A percentile compares a stretch with the other conserved stretches of the same genome.
phyloP scores from a whole-genome alignment of 2,113 vertebrate species.

The Triplophysa dalaica region DNA sequence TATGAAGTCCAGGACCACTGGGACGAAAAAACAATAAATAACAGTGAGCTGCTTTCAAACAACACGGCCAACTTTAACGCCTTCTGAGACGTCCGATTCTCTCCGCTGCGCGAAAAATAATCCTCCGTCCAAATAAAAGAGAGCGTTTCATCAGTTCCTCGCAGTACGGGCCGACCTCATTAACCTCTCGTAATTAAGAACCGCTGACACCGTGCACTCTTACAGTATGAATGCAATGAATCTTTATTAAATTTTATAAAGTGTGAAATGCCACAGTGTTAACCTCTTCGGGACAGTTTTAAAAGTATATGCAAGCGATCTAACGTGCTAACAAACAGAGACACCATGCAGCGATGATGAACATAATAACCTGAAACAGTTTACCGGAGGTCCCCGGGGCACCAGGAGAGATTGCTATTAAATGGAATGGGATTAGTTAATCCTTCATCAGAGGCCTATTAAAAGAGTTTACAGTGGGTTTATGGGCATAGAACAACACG shows the following conservation, averaged over 20 bases:
- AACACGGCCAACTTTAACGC: background rate
- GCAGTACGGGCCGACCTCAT: constrained; percentile 11
- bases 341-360: constrained; percentile 6
- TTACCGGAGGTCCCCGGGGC: constrained; percentile 36
- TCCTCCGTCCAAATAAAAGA: constrained; percentile 31
- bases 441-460: constrained; percentile 46
- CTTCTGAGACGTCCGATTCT: background rate
- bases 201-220: constrained; percentile 30
- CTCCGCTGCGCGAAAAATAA: constrained; percentile 5
- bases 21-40: background rate
- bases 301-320: background rate
- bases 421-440: constrained; percentile 55
- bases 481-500: constrained; percentile 35
- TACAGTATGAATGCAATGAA: background rate
- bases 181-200: constrained; percentile 32
- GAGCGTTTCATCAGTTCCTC: constrained; percentile 33
- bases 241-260: constrained; percentile 38
- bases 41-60: background rate
- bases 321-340: background rate
- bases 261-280: constrained; percentile 6
- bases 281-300: constrained; percentile 7
- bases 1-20: background rate
- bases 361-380: constrained; percentile 47
- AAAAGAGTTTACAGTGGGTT: constrained; percentile 44
- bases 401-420: constrained; percentile 51